Evolutionary conservation across 2,888 invertebrate genomes (phyloP), one percentile per base, ranked within the genome.

Genomic region (Labia minor): DNA sequence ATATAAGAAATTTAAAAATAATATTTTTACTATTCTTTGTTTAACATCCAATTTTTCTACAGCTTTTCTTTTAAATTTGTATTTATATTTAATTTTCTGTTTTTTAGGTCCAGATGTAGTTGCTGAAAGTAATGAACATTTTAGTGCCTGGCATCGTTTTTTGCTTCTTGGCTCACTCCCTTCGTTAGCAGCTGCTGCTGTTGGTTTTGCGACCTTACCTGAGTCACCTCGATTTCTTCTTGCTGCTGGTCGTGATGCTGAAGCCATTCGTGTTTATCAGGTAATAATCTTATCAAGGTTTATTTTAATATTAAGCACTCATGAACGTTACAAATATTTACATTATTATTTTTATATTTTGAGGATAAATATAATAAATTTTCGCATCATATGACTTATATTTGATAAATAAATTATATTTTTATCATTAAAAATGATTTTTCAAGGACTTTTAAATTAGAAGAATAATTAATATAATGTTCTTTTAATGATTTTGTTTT

Each of bases 221-320:
- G 89, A 89, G 77, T 89, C 88, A 1, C 89, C 89, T 14, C 77
- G 89, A 14, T 89, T 86, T 74, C 78, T 89, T 0, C 79, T 90
- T 18, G 87, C 89, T 71, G 86, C 85, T 1, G 88, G 89, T 0
- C 77, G 89, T 67, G 90, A 90, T 71, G 88, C 89, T 0, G 89
- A 90, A 75, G 89, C 89, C 2, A 84, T 90, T 80, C 82, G 85
- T 73, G 86, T 89, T 0, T 90, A 90, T 72, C 88, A 89, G 82
- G 84, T 84, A 73, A 26, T n/a, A n/a, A n/a, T n/a, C n/a, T n/a
- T n/a, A n/a, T n/a, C n/a, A n/a, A n/a, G n/a, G 33, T 33, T 33
- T 6, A 33, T 69, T 8, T 66, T 33, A 62, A 21, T 20, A 33
- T 64, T 2, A 21, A 64, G 6, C 16, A 8, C 20, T 18, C 6